A percentile compares a stretch with the other conserved stretches of the same genome.
Evolutionary conservation across 2,113 vertebrate species (phyloP).

Genomic region (Melanotaenia duboulayi): DNA sequence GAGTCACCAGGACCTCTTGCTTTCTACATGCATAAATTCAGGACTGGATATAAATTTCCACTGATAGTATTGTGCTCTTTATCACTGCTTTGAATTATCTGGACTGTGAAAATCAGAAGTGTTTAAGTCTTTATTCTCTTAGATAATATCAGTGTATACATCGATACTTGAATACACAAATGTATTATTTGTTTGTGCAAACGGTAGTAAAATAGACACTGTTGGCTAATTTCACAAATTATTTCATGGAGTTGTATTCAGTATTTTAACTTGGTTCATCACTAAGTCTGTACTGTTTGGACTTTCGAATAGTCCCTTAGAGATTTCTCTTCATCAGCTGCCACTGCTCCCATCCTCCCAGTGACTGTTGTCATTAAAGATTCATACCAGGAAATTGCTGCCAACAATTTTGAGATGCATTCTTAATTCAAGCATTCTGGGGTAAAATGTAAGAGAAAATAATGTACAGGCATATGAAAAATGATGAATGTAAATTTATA

Average conservation of each 20-base stretch:
- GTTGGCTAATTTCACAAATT: slow-evolving; percentile 23
- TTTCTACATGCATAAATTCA: slow-evolving; percentile 57
- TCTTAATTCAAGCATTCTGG: slow-evolving; percentile 24
- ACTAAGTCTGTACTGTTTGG: slow-evolving; percentile 12
- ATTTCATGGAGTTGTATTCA: slow-evolving; percentile 42
- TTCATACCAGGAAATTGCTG: slow-evolving; percentile 69
- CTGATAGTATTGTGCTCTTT: slow-evolving; percentile 33
- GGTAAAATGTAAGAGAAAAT: slow-evolving; percentile 36
- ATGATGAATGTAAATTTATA: slow-evolving; percentile 52
- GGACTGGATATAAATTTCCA: slow-evolving; percentile 39
- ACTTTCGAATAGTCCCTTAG: slow-evolving; percentile 46
- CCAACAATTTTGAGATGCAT: slow-evolving; percentile 36
- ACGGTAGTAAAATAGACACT: slow-evolving; percentile 31
- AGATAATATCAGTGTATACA: slow-evolving; percentile 12
- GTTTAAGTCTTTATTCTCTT: slow-evolving; percentile 28
- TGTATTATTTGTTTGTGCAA: slow-evolving; percentile 33
- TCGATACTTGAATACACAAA: slow-evolving; percentile 37
- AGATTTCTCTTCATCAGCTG: slow-evolving; percentile 42
- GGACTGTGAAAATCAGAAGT: slow-evolving; percentile 27
- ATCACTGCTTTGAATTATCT: slow-evolving; percentile 30
- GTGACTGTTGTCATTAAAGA: slow-evolving; percentile 76
- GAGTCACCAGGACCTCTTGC: slow-evolving; percentile 37
- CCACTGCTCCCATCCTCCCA: slow-evolving; percentile 46
- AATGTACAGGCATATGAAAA: slow-evolving; percentile 26
- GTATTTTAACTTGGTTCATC: slow-evolving; percentile 26